These are phyloP conservation scores for Choloepus didactylus DNA, from an alignment of 2,797 vertebrate genomes.

Conservation along the genomic window DNA sequence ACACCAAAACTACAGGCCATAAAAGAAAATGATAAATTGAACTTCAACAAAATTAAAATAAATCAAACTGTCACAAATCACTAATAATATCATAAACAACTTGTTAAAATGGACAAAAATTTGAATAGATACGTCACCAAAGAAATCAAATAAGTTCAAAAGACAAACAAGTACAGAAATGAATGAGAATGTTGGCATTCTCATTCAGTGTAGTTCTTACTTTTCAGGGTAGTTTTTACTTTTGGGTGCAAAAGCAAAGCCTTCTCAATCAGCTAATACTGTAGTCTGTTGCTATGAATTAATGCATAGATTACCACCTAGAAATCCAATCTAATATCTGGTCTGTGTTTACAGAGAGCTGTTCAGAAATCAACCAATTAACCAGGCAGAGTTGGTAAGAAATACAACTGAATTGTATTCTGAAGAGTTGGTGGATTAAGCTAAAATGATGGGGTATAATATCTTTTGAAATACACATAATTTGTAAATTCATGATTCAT, in stretches of 20 bases:
- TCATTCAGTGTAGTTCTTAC: too few species aligned
- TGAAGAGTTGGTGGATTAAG: not conserved
- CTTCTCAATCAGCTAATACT: not conserved
- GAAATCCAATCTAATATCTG: not conserved
- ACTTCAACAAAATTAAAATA: too few species aligned
- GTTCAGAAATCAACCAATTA: not conserved
- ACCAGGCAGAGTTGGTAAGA: not conserved
- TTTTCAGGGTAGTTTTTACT: not conserved
- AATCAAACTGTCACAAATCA: too few species aligned
- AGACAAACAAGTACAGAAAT: not conserved
- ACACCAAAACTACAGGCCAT: too few species aligned
- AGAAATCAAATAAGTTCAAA: not conserved
- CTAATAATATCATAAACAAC: too few species aligned
- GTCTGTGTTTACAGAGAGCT: not conserved
- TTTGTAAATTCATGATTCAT: not conserved
- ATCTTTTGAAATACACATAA: not conserved
- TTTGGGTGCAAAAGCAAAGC: not conserved
- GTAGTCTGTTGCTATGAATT: not conserved
- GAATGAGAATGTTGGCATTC: not conserved
- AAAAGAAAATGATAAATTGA: too few species aligned
- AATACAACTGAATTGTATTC: not conserved
- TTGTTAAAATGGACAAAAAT: too few species aligned
- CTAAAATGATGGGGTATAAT: not conserved
- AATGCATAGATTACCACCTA: not conserved
- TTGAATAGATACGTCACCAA: too few species aligned